Percentiles rank a stretch among this genome's conserved stretches.
Conservation (phyloP, 2,888 invertebrate species). For the Dicyrtoma fusca region DNA sequence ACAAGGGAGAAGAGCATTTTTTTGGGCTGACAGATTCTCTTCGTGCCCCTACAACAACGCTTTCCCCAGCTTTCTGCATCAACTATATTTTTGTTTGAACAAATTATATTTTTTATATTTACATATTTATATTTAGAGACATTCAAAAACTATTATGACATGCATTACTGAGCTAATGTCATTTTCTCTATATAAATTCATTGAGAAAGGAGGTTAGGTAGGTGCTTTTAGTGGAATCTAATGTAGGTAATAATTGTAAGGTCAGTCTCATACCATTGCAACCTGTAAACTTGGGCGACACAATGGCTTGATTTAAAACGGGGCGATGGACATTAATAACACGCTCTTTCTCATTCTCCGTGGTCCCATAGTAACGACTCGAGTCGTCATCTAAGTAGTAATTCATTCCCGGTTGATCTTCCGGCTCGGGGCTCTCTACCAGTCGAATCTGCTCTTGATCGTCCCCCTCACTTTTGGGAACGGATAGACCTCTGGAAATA, state of each 20-base stretch:
- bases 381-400: constrained; percentile 7
- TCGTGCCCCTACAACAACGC: not conserved
- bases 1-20: constrained; percentile 58
- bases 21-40: constrained; percentile 37
- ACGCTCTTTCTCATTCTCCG: too few species aligned
- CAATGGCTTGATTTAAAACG: constrained; percentile 29
- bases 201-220: too few species aligned
- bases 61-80: too few species aligned
- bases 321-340: constrained; percentile 27
- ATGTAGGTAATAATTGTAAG: too few species aligned
- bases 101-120: too few species aligned
- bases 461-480: constrained; percentile 41
- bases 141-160: too few species aligned
- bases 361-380: not conserved
- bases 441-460: constrained; percentile 51
- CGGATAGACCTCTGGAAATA: constrained; percentile 34
- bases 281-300: constrained; percentile 31
- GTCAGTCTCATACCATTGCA: constrained; percentile 19
- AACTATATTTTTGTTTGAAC: too few species aligned
- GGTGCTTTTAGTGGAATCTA: too few species aligned
- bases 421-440: constrained; percentile 50
- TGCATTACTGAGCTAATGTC: too few species aligned
- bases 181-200: too few species aligned
- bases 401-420: constrained; percentile 29
- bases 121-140: too few species aligned